These are phyloP conservation scores for Oreochromis tanganicae DNA, from an alignment of 2,113 vertebrate genomes.

Conservation along the genomic window DNA sequence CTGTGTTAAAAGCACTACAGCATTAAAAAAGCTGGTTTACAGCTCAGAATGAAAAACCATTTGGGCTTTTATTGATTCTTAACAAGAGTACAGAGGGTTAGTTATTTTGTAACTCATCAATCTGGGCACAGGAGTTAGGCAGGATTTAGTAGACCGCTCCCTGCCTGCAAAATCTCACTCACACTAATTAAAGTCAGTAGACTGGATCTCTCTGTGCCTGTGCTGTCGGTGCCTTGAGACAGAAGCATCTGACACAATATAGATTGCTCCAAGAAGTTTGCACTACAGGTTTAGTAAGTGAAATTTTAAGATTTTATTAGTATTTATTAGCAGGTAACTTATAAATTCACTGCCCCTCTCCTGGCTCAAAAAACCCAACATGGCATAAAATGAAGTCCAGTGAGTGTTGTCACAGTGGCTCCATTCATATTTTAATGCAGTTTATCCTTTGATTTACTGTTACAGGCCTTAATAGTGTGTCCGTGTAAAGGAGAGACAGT, in stretches of 20 bases:
- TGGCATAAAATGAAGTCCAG: not conserved
- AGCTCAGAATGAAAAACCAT: not conserved
- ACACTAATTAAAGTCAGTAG: not conserved
- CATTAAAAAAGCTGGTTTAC: not conserved
- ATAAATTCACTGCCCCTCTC: not conserved
- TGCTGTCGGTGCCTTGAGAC: not conserved
- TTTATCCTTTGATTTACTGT: not conserved
- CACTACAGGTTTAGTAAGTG: not conserved
- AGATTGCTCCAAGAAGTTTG: not conserved
- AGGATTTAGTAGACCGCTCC: not conserved
- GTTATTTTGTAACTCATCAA: not conserved
- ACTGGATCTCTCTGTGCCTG: not conserved
- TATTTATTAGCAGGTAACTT: not conserved
- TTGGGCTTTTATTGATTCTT: not conserved
- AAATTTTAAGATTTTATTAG: not conserved
- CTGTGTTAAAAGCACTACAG: not conserved
- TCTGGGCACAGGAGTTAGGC: not conserved
- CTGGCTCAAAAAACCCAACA: not conserved
- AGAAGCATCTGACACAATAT: not conserved
- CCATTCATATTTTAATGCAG: not conserved
- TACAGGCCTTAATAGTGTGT: not conserved
- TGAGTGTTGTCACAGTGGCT: not conserved
- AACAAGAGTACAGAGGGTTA: not conserved
- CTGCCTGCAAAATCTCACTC: not conserved
- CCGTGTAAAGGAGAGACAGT: not conserved